Evolutionary conservation across 2,113 vertebrate genomes (phyloP), one percentile per base, ranked within the genome.

Genomic region (Corvus moneduloides): DNA sequence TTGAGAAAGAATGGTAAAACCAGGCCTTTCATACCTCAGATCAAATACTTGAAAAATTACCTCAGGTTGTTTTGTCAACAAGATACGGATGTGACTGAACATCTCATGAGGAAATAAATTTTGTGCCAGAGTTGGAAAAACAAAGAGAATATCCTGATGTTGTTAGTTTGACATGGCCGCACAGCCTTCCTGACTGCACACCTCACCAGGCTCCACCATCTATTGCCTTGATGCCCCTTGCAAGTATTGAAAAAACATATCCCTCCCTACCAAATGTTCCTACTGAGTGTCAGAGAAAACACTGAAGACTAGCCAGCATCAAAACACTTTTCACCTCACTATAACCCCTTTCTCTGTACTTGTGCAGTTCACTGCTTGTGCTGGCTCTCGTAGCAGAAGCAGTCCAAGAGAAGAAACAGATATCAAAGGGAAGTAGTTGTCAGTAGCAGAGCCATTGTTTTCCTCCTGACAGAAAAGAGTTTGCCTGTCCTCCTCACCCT

Each of bases 81-180:
- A 44, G 16, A 16, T 33, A 58, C 9, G 39, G 30, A 71, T 46
- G 4, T 46, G 54, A 76, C 33, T 49, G 22, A 39, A 62, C 7
- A 37, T 59, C 19, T 85, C 37, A 49, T 7, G 4, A 51, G 17
- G 58, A 21, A 79, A 68, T 28, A 43, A 8, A 35, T 73, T 68
- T 79, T 81, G 24, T 66, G 19, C 20, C 51, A 73, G 27, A 77
- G n/a, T 0, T 13, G 0, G 24, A 73, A 77, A 87, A 84, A 9
- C 2, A 46, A 22, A 44, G n/a, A 32, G 12, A 3, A 68, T 43
- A 28, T 43, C 41, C 20, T 10, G 20, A 0, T 61, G n/a, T 30
- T 72, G 27, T 48, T 73, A 30, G 7, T n/a, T 32, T 1, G 2
- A 35, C 49, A 19, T 3, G 15, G 14, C 11, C 0, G 0, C 13